A percentile compares a stretch with the other conserved stretches of the same genome.
phyloP scores from a whole-genome alignment of 1,140 invertebrate species.

The Drosophila pseudoananassae region DNA sequence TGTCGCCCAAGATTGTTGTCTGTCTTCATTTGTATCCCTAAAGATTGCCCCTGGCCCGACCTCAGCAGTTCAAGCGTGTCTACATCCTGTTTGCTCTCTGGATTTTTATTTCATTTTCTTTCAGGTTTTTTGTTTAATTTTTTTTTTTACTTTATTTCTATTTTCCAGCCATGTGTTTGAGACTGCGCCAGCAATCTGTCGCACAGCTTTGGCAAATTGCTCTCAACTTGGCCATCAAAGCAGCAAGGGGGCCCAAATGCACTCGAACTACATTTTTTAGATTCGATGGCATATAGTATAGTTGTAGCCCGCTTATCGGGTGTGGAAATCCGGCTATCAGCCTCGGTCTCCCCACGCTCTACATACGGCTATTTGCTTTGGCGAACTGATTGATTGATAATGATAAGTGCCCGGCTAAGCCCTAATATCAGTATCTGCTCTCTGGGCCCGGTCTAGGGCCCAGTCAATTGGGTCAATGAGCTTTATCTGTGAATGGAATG shows the following conservation, averaged over 20 bases:
- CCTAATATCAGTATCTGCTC: conserved; percentile 43
- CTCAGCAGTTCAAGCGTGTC: conserved; percentile 49
- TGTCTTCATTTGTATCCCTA: conserved; percentile 16
- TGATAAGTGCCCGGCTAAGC: conserved; percentile 60
- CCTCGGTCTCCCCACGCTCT: conserved; percentile 34
- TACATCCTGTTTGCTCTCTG: conserved; percentile 76
- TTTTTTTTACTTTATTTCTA: conserved; percentile 27
- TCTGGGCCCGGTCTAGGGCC: conserved; percentile 31
- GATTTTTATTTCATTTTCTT: conserved; percentile 51
- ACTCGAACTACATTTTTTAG: conserved; percentile 11
- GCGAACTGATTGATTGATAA: conserved; percentile 73
- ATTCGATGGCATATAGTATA: conserved; percentile 31
- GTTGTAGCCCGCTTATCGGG: conserved; percentile 60
- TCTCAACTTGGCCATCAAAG: conserved; percentile 67
- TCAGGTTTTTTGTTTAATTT: conserved; percentile 6
- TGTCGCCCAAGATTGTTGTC: conserved; percentile 49
- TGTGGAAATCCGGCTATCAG: conserved; percentile 63
- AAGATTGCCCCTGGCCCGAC: conserved; percentile 24
- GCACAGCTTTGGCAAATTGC: conserved; percentile 56
- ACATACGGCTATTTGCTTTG: conserved; percentile 46
- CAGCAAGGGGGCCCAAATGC: conserved; percentile 37
- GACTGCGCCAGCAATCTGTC: conserved; percentile 35
- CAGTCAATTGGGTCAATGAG: conserved; percentile 71
- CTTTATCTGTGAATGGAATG: conserved; percentile 55
- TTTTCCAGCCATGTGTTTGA: conserved; percentile 57